Evolutionary conservation across 2,113 vertebrate genomes (phyloP).

Genomic region (Melospiza melodia): DNA sequence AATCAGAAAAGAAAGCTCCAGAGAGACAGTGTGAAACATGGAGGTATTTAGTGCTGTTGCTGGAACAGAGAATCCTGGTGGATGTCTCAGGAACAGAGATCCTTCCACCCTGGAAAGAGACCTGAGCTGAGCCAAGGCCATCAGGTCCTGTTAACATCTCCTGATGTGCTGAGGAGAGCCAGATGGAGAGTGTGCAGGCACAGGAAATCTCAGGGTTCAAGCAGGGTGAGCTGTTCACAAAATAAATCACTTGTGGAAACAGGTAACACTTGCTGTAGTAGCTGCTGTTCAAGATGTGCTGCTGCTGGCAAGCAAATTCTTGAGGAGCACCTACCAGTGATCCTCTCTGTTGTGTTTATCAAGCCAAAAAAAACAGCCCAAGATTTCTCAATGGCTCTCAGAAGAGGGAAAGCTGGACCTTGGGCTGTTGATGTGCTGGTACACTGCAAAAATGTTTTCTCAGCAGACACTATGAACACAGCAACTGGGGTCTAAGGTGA

Average conservation of each 20-base stretch:
- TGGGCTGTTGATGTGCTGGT: constrained; percentile 24
- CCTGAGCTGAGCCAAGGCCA: neutral
- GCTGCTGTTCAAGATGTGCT: neutral
- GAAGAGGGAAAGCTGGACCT: constrained; percentile 13
- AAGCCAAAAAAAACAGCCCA: neutral
- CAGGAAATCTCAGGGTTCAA: constrained; percentile 13
- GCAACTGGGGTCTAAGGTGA: constrained; percentile 69
- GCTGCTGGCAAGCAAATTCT: neutral
- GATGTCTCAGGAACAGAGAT: neutral
- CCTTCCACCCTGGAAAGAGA: neutral
- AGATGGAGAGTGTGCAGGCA: neutral
- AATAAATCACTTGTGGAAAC: neutral
- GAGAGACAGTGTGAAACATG: neutral
- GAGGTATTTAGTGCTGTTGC: neutral
- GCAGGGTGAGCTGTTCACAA: neutral
- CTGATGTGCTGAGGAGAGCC: neutral
- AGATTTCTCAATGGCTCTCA: constrained; percentile 32
- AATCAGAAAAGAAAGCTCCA: constrained; percentile 34
- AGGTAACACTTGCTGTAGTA: neutral
- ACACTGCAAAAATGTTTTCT: constrained; percentile 45
- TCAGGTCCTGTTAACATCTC: constrained; percentile 37
- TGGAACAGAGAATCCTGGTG: neutral
- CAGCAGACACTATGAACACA: constrained; percentile 59
- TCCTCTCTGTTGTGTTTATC: neutral
- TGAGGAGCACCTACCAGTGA: neutral